phyloP scores from a whole-genome alignment of 1,140 invertebrate species.

The Pachyrhynchus sulphureomaculatus region DNA sequence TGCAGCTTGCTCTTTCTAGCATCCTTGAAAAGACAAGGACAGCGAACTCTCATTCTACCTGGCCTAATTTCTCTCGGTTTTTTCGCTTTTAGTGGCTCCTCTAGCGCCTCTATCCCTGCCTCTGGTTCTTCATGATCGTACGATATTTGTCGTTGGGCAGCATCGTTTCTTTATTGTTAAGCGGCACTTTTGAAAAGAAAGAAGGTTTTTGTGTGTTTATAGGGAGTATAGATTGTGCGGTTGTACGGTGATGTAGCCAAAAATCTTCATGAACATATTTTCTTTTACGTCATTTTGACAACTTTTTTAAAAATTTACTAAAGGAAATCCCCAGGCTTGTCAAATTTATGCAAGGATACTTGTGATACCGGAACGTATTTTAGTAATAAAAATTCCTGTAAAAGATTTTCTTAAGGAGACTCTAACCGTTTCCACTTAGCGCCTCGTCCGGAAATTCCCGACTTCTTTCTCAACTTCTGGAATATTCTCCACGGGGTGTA shows the following conservation, averaged over 20 bases:
- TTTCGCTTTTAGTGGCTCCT: conserved; percentile 67
- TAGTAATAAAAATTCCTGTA: no score
- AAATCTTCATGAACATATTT: neutral
- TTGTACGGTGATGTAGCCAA: no score
- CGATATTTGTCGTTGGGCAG: conserved; percentile 64
- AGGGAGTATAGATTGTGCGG: conserved; percentile 17
- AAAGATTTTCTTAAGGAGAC: no score
- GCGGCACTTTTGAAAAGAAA: conserved; percentile 59
- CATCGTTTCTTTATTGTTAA: conserved; percentile 68
- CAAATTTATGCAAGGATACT: no score
- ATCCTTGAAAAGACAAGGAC: conserved; percentile 6
- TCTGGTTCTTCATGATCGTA: conserved; percentile 65
- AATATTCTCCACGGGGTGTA: no score
- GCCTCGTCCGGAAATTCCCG: no score
- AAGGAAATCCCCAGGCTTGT: no score
- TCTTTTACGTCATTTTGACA: neutral
- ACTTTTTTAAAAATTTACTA: no score
- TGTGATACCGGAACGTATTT: no score
- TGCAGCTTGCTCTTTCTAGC: conserved; percentile 12
- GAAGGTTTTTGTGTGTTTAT: conserved; percentile 16
- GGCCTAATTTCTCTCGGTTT: conserved; percentile 64
- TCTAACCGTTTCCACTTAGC: no score
- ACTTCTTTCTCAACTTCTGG: no score
- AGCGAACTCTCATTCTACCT: conserved; percentile 49
- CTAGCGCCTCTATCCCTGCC: conserved; percentile 63